These are phyloP conservation scores for Alectoris magna DNA, from an alignment of 2,797 vertebrate genomes.

Conservation along the genomic window DNA sequence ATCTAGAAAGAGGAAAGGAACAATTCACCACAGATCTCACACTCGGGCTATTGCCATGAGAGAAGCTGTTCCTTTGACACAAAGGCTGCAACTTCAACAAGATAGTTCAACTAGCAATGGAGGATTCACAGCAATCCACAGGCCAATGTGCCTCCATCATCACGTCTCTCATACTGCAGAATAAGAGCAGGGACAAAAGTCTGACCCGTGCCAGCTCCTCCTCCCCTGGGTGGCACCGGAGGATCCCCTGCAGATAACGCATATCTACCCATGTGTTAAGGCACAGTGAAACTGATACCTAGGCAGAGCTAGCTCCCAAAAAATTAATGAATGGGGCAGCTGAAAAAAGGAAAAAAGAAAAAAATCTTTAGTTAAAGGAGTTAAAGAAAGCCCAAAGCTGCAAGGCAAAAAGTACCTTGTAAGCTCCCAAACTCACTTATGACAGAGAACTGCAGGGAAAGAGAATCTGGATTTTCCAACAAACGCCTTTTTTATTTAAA, in stretches of 20 bases:
- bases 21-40: neutral
- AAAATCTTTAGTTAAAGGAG: neutral
- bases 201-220: fast-evolving
- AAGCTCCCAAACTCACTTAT: neutral
- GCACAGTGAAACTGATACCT: neutral
- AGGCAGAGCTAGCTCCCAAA: neutral
- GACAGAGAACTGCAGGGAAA: neutral
- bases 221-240: neutral
- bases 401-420: neutral
- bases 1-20: neutral
- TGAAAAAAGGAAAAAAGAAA: neutral
- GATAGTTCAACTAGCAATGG: neutral
- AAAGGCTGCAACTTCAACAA: neutral
- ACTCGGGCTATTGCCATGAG: neutral
- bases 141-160: neutral
- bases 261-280: fast-evolving
- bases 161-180: fast-evolving
- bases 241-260: neutral
- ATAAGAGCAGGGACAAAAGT: neutral
- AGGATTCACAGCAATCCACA: neutral
- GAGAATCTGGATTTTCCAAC: neutral
- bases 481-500: neutral
- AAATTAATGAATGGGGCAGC: neutral
- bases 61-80: neutral
- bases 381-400: neutral